A percentile compares a stretch with the other conserved stretches of the same genome.
Conservation (phyloP, 2,888 invertebrate genomes). For the Nemurella pictetii region DNA sequence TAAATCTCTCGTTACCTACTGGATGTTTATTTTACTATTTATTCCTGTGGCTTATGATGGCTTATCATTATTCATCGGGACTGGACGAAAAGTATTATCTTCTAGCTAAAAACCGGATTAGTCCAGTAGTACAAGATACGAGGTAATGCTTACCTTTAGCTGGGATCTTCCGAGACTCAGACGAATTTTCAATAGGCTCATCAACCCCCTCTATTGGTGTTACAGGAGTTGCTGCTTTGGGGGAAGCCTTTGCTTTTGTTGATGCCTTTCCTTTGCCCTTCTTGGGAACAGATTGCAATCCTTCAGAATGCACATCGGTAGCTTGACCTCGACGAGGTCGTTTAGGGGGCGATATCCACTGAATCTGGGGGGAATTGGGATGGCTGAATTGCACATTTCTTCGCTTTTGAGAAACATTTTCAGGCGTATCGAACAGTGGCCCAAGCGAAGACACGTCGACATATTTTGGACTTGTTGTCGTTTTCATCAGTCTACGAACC, state of each 20-base stretch:
- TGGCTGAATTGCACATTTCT: not conserved
- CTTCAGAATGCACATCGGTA: not conserved
- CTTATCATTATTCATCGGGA: too few species aligned
- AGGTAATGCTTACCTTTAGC: too few species aligned
- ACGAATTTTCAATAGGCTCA: too few species aligned
- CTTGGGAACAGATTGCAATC: not conserved
- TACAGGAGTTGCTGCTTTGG: too few species aligned
- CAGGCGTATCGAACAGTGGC: not conserved
- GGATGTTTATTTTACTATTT: too few species aligned
- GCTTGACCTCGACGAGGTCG: not conserved
- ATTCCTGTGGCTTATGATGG: too few species aligned
- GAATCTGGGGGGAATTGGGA: not conserved
- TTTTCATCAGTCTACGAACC: slow-evolving; percentile 51
- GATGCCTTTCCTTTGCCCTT: not conserved
- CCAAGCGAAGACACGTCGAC: slow-evolving; percentile 8
- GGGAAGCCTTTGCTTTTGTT: not conserved
- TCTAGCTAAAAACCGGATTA: too few species aligned
- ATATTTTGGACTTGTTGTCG: slow-evolving; percentile 36
- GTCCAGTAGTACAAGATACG: too few species aligned
- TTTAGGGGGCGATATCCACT: not conserved
- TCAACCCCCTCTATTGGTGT: too few species aligned
- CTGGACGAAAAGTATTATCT: too few species aligned
- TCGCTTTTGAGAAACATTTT: not conserved
- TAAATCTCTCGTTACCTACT: too few species aligned
- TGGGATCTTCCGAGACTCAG: too few species aligned